These are phyloP conservation scores for Excalfactoria chinensis DNA, from an alignment of 2,113 vertebrate species.

Conservation along the genomic window DNA sequence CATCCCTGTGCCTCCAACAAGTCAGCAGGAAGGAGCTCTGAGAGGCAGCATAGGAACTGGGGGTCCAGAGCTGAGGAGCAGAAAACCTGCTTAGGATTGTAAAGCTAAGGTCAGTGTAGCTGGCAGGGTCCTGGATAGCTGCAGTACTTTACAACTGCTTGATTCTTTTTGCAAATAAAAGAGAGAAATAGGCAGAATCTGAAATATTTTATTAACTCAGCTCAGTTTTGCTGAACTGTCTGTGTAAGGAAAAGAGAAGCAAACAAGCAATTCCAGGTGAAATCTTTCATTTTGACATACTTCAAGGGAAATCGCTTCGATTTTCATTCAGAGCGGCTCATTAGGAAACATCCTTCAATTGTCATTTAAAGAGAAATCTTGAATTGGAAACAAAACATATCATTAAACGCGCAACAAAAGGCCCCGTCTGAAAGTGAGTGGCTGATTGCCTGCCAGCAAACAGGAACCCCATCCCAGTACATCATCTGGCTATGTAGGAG, in stretches of 20 bases:
- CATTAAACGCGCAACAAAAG: not conserved
- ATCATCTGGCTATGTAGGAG: accelerated
- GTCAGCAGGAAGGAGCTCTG: not conserved
- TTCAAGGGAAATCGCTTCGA: conserved; percentile 21
- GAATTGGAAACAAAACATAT: not conserved
- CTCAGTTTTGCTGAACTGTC: conserved; percentile 32
- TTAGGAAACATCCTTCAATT: conserved; percentile 25
- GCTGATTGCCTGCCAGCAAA: not conserved
- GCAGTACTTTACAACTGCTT: not conserved
- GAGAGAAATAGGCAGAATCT: not conserved
- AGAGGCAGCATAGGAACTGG: not conserved
- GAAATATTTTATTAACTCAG: conserved; percentile 25
- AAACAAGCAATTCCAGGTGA: conserved; percentile 24
- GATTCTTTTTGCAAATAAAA: not conserved
- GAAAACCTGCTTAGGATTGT: not conserved
- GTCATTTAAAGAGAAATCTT: not conserved
- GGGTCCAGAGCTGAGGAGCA: not conserved
- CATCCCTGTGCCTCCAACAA: not conserved
- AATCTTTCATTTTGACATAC: not conserved
- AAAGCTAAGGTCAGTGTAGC: not conserved
- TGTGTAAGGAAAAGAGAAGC: conserved; percentile 22
- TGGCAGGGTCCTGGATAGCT: not conserved
- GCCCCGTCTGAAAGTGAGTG: not conserved
- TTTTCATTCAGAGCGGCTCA: conserved; percentile 5
- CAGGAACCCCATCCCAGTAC: not conserved